phyloP scores from a whole-genome alignment of 2,888 invertebrate genomes.

The Micoletzkya japonica region DNA sequence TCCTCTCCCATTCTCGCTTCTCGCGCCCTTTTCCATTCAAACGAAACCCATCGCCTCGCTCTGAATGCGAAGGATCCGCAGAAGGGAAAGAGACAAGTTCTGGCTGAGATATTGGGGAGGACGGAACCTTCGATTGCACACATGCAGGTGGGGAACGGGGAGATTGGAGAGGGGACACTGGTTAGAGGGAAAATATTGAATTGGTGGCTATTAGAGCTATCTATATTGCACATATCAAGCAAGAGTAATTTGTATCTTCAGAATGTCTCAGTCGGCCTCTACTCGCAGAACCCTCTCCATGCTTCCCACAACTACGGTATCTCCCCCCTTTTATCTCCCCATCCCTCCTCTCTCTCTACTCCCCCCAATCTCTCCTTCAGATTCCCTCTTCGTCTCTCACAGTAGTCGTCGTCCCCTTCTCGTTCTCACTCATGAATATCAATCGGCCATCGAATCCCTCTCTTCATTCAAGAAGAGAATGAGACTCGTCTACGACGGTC shows the following conservation, averaged over 20 bases:
- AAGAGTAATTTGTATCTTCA: not conserved
- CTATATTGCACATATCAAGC: too few relatives aligned
- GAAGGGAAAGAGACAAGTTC: slow-evolving; percentile 30
- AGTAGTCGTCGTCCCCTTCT: slow-evolving; percentile 20
- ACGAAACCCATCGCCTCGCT: slow-evolving; percentile 50
- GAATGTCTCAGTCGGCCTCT: slow-evolving; percentile 16
- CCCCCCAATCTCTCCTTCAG: not conserved
- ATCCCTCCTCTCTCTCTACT: not conserved
- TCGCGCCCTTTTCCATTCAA: slow-evolving; percentile 45
- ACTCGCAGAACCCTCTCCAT: not conserved
- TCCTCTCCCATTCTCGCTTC: slow-evolving; percentile 19
- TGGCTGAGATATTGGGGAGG: slow-evolving; percentile 47
- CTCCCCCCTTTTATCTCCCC: not conserved
- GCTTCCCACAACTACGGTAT: not conserved
- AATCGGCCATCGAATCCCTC: slow-evolving; percentile 20
- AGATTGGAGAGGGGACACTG: too few relatives aligned
- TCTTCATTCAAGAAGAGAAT: slow-evolving; percentile 24
- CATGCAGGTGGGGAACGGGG: slow-evolving; percentile 39
- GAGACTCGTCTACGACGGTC: slow-evolving; percentile 26
- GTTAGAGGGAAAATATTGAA: too few relatives aligned
- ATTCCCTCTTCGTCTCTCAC: slow-evolving; percentile 4
- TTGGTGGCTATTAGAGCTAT: too few relatives aligned
- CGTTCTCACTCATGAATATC: slow-evolving; percentile 20
- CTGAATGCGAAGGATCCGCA: slow-evolving; percentile 30
- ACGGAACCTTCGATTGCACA: slow-evolving; percentile 45